Conservation (phyloP, 1,140 invertebrate species). For the Sipha flava region DNA sequence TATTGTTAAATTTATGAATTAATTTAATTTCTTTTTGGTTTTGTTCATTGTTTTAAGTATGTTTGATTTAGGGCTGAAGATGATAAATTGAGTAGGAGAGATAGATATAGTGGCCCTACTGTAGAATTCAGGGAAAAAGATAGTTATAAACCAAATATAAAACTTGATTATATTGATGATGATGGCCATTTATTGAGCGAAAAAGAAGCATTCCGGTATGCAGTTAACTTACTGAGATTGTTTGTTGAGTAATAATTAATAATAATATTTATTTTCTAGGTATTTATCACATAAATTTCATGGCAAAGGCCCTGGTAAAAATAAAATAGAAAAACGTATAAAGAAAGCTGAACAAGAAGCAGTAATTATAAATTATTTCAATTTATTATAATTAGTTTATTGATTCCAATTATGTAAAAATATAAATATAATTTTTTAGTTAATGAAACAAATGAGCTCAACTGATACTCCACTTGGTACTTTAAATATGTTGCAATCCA, state of each 20-base stretch:
- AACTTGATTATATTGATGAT: constrained; percentile 96
- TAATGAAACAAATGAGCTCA: constrained; percentile 98
- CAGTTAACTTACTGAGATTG: no score
- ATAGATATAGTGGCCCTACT: constrained; percentile 75
- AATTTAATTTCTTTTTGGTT: background rate
- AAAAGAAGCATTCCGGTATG: constrained; percentile 94
- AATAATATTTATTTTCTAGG: constrained; percentile 43
- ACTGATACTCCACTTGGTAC: constrained; percentile 95
- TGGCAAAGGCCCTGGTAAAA: constrained; percentile 97
- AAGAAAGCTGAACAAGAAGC: constrained; percentile 92
- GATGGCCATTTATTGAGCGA: constrained; percentile 78
- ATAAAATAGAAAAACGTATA: constrained; percentile 93
- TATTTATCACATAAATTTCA: constrained; percentile 97
- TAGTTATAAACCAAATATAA: constrained; percentile 87
- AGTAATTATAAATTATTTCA: constrained; percentile 46
- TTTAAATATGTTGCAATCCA: constrained; percentile 85
- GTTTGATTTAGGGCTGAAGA: constrained; percentile 54
- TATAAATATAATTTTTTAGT: constrained; percentile 47
- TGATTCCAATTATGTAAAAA: background rate
- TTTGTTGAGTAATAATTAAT: no score
- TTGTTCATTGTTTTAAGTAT: background rate
- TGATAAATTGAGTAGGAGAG: constrained; percentile 68
- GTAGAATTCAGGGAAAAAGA: constrained; percentile 92
- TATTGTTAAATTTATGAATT: background rate
- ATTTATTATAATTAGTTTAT: background rate